Conservation (phyloP, 2,797 vertebrate genomes). For the Periparus ater region DNA sequence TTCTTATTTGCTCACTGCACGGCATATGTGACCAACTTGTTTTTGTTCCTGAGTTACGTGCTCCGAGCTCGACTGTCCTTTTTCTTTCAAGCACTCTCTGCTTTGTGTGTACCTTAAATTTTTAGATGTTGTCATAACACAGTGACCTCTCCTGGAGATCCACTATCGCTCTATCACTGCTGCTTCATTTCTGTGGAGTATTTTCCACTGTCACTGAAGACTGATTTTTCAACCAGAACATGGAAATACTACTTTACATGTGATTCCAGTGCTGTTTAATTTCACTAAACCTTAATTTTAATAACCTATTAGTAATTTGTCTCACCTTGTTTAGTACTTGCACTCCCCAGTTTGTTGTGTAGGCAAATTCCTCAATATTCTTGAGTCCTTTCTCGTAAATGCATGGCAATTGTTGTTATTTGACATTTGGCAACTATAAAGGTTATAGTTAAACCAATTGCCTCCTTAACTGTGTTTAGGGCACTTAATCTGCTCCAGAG, state of each 20-base stretch:
- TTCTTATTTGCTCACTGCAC: not conserved
- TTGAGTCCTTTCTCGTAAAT: not conserved
- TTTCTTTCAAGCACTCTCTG: not conserved
- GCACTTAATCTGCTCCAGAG: not conserved
- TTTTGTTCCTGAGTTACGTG: not conserved
- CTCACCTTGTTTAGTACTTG: not conserved
- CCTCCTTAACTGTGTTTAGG: slow-evolving; percentile 4
- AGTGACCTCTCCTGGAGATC: not conserved
- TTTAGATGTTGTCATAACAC: not conserved
- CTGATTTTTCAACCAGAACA: not conserved
- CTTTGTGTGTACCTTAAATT: not conserved
- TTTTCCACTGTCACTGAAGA: not conserved
- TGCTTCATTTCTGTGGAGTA: not conserved
- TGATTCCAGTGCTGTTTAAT: not conserved
- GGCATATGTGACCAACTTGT: fast-evolving
- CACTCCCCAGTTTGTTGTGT: not conserved
- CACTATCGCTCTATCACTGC: not conserved
- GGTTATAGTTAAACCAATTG: not conserved
- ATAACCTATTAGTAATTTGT: not conserved
- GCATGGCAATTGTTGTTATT: not conserved
- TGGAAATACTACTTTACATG: not conserved
- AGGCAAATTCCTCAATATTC: not conserved
- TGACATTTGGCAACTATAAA: not conserved
- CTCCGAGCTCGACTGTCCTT: not conserved
- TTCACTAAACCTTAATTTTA: not conserved